Base-by-base conservation (phyloP, 2,113 vertebrate species). In the Sylvilagus bachmani region DNA sequence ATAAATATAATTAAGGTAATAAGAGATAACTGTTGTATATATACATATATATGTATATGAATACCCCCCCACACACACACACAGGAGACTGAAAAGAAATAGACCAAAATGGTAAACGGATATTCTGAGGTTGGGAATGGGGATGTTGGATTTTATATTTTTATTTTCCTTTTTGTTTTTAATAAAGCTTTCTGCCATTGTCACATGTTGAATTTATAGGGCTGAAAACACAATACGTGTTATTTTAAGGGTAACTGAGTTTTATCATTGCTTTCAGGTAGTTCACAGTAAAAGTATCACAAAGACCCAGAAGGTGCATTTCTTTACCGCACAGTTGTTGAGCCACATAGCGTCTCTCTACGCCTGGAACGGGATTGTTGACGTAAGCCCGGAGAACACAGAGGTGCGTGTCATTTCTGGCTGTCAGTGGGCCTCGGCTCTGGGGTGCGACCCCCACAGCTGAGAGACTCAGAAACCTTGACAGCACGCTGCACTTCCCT, bases 231-330 rank as follows among this genome's bases (percentile, higher is more conserved):
- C 14, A 73, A 0, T 17, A 11, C 88, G 17, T 33, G 22, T 4
- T 33, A 10, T 80, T 70, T 51, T 19, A 64, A 58, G 75, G 70
- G 11, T 61, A n/a, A 66, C 10, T 12, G 14, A 25, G 22, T 80
- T 61, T 64, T 81, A 0, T 79, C 55, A 0, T 79, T 86, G 5
- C 55, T 90, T 96, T 36, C 95, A 99, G 99, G 99, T 99, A 36
- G 97, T 99, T 83, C 98, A 98, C 84, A 99, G 99, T 97, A 99
- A 98, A 96, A 98, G 82, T 2, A 95, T 99, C 80, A 99, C 97
- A 66, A 99, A 99, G 97, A 99, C 99, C 0, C 99, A 99, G 98
- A 99, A 99, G 91, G 98, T 99, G 29, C 99, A 98, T 1, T 99
- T 99, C 96, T 99, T 99, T 89, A 99, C 98, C 0, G 97, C 98